Evolutionary conservation across 2,797 vertebrate species (phyloP).

Genomic region (Tiaroga cobitis): DNA sequence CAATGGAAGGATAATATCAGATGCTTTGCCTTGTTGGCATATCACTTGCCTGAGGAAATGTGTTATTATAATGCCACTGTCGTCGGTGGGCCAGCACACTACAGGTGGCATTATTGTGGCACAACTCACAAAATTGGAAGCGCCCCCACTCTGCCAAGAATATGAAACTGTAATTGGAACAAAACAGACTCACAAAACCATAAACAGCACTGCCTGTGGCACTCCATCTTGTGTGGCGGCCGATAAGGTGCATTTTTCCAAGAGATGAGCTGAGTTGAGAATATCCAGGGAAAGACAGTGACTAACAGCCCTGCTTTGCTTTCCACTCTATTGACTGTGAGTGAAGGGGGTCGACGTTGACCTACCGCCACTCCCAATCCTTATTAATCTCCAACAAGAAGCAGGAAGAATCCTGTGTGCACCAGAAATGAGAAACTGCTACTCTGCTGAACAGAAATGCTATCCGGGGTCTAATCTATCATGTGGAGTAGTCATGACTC

Average conservation of each 20-base stretch:
- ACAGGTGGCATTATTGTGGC: conserved; percentile 35
- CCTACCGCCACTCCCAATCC: conserved; percentile 45
- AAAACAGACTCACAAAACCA: conserved; percentile 20
- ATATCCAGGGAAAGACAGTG: conserved; percentile 32
- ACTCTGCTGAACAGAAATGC: conserved; percentile 36
- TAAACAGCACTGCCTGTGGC: conserved; percentile 41
- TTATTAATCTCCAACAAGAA: conserved; percentile 53
- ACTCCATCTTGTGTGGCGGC: conserved; percentile 45
- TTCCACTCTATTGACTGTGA: conserved; percentile 24
- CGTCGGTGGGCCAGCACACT: background rate
- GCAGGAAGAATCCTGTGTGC: conserved; percentile 23
- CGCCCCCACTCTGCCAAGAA: background rate
- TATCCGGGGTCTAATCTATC: conserved; percentile 36
- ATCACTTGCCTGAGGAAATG: conserved; percentile 23
- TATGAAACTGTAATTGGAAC: conserved; percentile 21
- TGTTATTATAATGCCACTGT: conserved; percentile 9
- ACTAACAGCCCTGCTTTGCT: conserved; percentile 42
- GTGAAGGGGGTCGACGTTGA: conserved; percentile 22
- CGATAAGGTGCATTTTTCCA: conserved; percentile 47
- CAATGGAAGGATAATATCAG: conserved; percentile 35
- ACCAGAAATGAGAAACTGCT: conserved; percentile 32
- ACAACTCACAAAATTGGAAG: conserved; percentile 19
- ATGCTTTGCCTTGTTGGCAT: conserved; percentile 35
- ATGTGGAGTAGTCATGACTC: conserved; percentile 18
- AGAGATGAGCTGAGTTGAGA: conserved; percentile 45